Evolutionary conservation across 1,140 invertebrate species (phyloP).

Genomic region (Doryteuthis pealeii): DNA sequence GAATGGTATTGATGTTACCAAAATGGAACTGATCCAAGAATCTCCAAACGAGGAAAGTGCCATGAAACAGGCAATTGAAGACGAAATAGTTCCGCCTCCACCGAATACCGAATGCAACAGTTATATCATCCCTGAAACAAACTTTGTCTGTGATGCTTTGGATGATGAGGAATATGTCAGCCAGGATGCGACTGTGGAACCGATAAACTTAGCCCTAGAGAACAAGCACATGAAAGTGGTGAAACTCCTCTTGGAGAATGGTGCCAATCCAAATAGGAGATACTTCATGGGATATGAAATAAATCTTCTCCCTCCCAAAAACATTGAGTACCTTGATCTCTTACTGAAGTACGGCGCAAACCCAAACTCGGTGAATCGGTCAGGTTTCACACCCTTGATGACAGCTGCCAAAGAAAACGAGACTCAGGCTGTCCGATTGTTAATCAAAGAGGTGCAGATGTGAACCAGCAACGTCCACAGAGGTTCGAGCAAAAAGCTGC

Average conservation of each 20-base stretch:
- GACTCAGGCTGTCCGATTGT: constrained; percentile 68
- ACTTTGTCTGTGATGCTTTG: constrained; percentile 59
- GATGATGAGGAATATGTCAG: constrained; percentile 31
- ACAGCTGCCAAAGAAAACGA: constrained; percentile 51
- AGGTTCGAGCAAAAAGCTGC: constrained; percentile 66
- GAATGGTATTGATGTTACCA: not conserved
- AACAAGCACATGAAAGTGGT: constrained; percentile 81
- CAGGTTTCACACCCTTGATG: constrained; percentile 85
- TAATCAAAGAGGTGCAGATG: constrained; percentile 81
- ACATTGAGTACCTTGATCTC: constrained; percentile 79
- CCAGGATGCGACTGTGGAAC: constrained; percentile 48
- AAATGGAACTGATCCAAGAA: not conserved
- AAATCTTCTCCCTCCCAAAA: constrained; percentile 73
- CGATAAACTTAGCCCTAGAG: constrained; percentile 69
- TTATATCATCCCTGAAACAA: no score
- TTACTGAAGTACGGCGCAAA: constrained; percentile 81
- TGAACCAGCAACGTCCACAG: constrained; percentile 62
- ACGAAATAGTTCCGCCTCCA: constrained; percentile 49
- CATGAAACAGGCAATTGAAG: not conserved
- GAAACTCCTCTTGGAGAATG: constrained; percentile 70
- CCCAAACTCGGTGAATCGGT: constrained; percentile 74
- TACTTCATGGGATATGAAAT: constrained; percentile 87
- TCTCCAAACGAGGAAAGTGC: not conserved
- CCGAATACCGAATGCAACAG: no score
- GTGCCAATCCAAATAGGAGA: constrained; percentile 67